Evolutionary conservation across 2,888 invertebrate genomes (phyloP).

Genomic region (Cheilosia scutellata): DNA sequence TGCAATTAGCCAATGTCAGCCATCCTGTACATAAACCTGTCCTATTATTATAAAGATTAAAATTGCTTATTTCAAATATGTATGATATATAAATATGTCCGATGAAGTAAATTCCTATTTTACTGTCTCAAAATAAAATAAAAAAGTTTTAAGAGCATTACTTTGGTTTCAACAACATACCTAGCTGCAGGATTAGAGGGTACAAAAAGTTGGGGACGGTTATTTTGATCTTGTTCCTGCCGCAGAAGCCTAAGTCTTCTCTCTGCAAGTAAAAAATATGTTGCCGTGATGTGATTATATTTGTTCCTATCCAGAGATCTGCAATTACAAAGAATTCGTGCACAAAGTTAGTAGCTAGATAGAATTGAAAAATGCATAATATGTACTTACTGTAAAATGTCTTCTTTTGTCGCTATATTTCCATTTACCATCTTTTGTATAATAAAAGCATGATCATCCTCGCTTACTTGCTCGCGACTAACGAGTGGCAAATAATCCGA

Average conservation of each 20-base stretch:
- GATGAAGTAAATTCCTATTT: too few relatives aligned
- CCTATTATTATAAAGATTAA: too few relatives aligned
- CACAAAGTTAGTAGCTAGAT: neutral
- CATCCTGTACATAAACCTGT: too few relatives aligned
- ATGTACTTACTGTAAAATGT: conserved; percentile 92
- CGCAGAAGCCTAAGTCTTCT: conserved; percentile 92
- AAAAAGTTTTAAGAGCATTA: too few relatives aligned
- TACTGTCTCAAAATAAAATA: too few relatives aligned
- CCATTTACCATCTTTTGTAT: conserved; percentile 98
- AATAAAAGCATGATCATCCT: conserved; percentile 95
- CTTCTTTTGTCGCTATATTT: conserved; percentile 96
- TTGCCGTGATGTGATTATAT: conserved; percentile 99
- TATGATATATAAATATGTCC: too few relatives aligned
- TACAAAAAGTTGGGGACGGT: conserved; percentile 78
- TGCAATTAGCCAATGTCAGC: too few relatives aligned
- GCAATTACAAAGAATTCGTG: conserved; percentile 77
- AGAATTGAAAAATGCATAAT: neutral
- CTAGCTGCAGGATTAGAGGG: conserved; percentile 76
- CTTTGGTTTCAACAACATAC: conserved; percentile 1
- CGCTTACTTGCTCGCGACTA: conserved; percentile 94
- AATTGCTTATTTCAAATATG: too few relatives aligned
- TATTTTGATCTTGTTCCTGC: conserved; percentile 86
- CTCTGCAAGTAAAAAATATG: conserved; percentile 98
- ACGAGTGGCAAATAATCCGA: conserved; percentile 92
- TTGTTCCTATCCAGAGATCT: conserved; percentile 97